These are phyloP conservation scores for Crocodylus rhombifer DNA, from an alignment of 2,797 vertebrate genomes.

Conservation along the genomic window DNA sequence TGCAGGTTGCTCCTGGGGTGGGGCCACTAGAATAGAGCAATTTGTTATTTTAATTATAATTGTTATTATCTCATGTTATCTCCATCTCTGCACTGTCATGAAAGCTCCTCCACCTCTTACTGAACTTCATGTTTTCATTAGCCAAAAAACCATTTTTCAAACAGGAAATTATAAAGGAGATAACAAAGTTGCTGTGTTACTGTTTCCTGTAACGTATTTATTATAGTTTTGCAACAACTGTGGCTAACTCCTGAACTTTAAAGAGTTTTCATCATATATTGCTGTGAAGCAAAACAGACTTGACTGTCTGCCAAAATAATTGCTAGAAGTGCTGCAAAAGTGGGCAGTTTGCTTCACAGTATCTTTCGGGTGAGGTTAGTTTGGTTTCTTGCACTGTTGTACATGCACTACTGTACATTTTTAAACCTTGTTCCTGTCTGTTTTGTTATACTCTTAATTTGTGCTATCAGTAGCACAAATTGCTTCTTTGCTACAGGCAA, in stretches of 20 bases:
- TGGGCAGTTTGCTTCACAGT: not conserved
- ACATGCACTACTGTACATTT: not conserved
- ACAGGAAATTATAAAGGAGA: not conserved
- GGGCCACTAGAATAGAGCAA: no score
- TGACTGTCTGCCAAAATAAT: not conserved
- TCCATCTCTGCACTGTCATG: not conserved
- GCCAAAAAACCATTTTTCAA: not conserved
- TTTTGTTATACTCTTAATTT: not conserved
- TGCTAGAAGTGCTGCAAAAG: not conserved
- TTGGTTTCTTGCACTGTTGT: not conserved
- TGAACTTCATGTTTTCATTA: not conserved
- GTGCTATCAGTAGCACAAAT: not conserved
- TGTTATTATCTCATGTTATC: not conserved
- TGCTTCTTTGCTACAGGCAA: not conserved
- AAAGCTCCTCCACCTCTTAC: not conserved
- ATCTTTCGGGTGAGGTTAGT: not conserved
- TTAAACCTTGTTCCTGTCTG: accelerated
- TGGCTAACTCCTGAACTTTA: slow-evolving; percentile 63
- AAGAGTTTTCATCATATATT: slow-evolving; percentile 3
- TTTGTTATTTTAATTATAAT: no score
- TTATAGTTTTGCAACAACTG: slow-evolving; percentile 37
- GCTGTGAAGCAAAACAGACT: slow-evolving; percentile 40
- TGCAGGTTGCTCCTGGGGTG: not conserved
- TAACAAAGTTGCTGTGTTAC: not conserved
- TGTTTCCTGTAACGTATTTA: not conserved